Evolutionary conservation across 2,113 vertebrate species (phyloP), one percentile per base, ranked within the genome.

Genomic region (Hiodon alosoides): DNA sequence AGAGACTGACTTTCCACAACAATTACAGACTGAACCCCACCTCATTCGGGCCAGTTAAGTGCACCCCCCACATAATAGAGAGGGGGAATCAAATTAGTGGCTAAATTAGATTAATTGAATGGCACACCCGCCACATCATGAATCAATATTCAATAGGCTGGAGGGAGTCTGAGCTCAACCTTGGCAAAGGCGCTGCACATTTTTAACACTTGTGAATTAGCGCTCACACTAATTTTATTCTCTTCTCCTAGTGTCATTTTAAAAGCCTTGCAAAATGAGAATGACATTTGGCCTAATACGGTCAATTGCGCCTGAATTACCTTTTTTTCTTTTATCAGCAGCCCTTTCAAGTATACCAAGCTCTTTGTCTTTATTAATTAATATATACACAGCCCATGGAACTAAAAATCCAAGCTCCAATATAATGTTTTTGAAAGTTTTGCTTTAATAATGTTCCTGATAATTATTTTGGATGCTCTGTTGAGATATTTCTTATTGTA

Each of bases 91-190:
- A 31, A 31, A 31, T 31, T 31, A 31, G 31, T 31, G 2, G 31
- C 31, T 31, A 31, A 31, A 31, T 31, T 31, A 31, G 31, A 57
- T 7, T 50, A 47, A 4, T 46, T 58, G 31, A 31, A 3, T 7
- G 17, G 9, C 51, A 13, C 17, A 31, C 14, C n/a, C n/a, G 46
- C 46, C 14, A 69, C 67, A 69, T 17, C 61, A 52, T 72, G 46
- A 54, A 77, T 72, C 61, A 66, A 67, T 71, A 76, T 6, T 16
- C 14, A 71, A 58, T 47, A 62, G 46, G 51, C 54, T 50, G 66
- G 17, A 67, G 3, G 2, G 62, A 67, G 53, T 48, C 17, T 54
- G 47, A 16, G 65, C 75, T 50, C 47, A 7, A 50, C 60, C 7
- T 51, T 72, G 4, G 10, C 65, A 31, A 47, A 13, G 14, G 54